Evolutionary conservation across 2,113 vertebrate species (phyloP), one percentile per base, ranked within the genome.

Genomic region (Coptodon rendalli): DNA sequence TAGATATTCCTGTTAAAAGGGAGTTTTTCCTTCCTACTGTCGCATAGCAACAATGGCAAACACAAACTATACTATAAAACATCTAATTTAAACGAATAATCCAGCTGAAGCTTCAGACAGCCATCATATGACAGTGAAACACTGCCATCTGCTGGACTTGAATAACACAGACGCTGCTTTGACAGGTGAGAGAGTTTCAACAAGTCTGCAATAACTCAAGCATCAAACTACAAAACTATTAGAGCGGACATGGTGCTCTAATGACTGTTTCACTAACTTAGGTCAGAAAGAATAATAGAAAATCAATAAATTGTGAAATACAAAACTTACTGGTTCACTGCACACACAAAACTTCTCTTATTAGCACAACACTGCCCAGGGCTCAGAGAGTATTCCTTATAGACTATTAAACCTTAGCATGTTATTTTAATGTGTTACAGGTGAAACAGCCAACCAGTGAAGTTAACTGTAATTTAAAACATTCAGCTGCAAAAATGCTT

Each of bases 331-430:
- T 22, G 9, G 0, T 53, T 11, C 52, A 53, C 19, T 53, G 52
- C 9, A 22, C 52, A 53, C 52, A 53, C 19, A 53, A 53, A 24
- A 0, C 3, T 0, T 54, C 10, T 24, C 53, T 54, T 54, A 54
- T 54, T 54, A 54, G 6, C 53, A 54, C n/a, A 54, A 54, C 53
- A 24, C 10, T 54, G 10, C 53, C 1, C 53, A 54, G 52, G 3
- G n/a, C 53, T 54, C 10, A 54, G 53, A 22, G 52, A 12, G 52
- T 54, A 0, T 22, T 53, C n/a, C 52, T 53, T 22, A 53, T 22
- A 22, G 5, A 0, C 9, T 0, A 54, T 54, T 54, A 54, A 54
- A 22, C 52, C 0, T 4, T 22, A 22, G 52, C 0, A 54, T 12
- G 2, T 24, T 54, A 54, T 54, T 54, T 54, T 17, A 0, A 8